Evolutionary conservation across 2,888 invertebrate genomes (phyloP), one percentile per base, ranked within the genome.

Genomic region (Horisme vitalbata): DNA sequence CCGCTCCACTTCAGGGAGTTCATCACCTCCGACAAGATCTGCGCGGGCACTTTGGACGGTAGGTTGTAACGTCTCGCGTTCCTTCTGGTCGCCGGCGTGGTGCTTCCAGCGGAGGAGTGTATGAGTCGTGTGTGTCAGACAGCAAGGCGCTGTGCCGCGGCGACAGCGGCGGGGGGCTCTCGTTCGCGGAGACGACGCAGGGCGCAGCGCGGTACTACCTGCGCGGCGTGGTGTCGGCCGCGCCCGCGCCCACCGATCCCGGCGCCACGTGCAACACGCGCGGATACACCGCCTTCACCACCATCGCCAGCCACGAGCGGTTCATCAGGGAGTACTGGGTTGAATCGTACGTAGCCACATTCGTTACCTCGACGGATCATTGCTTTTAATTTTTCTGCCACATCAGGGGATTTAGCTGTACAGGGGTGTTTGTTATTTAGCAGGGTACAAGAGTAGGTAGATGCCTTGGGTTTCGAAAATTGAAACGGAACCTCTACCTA

Each of bases 11-110:
- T 67, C 52, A 35, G 44, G 4, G 56, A 52, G 2, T 58, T 45
- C 35, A 61, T 72, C 24, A 63, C 66, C 0, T 55, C 58, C 1
- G 72, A 73, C 47, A 73, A 71, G 43, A 64, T 74, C 33, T 74
- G 74, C 34, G 71, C 72, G 0, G 71, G 69, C 6, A 13, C 27
- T 1, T 8, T 9, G 2, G 9, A 34, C 9, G 9, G 41, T 41
- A 27, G 34, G 26, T 23, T n/a, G 18, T n/a, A n/a, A n/a, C n/a
- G n/a, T n/a, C n/a, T n/a, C n/a, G n/a, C n/a, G n/a, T n/a, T 2
- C n/a, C 23, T n/a, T n/a, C 15, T 15, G 18, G 5, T 18, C 2
- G 4, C 6, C 6, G 18, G 6, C 5, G 4, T 5, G 18, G 5
- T 6, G 2, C 4, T 4, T 4, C 18, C 4, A 18, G 6, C 4